A percentile compares a stretch with the other conserved stretches of the same genome.
Conservation (phyloP, 2,888 invertebrate genomes). For the Drosophila austrosaltans region DNA sequence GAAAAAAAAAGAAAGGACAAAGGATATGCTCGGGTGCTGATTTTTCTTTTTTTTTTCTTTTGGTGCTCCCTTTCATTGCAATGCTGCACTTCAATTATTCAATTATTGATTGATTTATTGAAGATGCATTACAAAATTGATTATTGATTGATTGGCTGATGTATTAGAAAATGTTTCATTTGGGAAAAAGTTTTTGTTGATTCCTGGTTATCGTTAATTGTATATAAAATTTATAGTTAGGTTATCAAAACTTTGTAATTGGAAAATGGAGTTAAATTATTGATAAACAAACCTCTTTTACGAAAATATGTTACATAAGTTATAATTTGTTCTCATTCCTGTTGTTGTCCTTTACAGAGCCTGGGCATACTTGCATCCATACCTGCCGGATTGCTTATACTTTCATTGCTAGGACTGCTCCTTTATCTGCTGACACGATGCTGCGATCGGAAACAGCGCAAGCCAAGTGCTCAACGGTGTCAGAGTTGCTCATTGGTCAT, state of each 20-base stretch:
- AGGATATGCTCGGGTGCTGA: background rate
- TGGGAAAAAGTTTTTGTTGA: background rate
- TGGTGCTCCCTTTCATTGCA: conserved; percentile 1
- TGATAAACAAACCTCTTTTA: too few relatives aligned
- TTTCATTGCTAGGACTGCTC: conserved; percentile 93
- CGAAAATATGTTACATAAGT: too few relatives aligned
- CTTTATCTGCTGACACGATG: conserved; percentile 97
- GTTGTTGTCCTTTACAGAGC: conserved; percentile 86
- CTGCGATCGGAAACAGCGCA: conserved; percentile 96
- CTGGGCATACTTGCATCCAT: conserved; percentile 96
- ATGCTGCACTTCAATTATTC: conserved; percentile 1
- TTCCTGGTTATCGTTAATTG: too few relatives aligned
- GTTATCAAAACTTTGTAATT: too few relatives aligned
- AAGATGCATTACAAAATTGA: background rate
- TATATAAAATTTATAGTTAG: too few relatives aligned
- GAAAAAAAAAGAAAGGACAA: background rate
- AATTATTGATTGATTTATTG: conserved; percentile 5
- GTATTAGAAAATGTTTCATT: background rate
- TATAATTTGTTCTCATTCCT: background rate
- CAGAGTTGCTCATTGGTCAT: conserved; percentile 83
- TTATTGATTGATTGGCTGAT: background rate
- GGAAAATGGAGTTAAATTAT: too few relatives aligned
- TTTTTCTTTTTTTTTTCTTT: background rate
- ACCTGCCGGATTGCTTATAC: conserved; percentile 95
- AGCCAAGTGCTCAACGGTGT: conserved; percentile 83